These are phyloP conservation scores for Antheraea pernyi DNA, from an alignment of 1,140 invertebrate species.

Conservation along the genomic window DNA sequence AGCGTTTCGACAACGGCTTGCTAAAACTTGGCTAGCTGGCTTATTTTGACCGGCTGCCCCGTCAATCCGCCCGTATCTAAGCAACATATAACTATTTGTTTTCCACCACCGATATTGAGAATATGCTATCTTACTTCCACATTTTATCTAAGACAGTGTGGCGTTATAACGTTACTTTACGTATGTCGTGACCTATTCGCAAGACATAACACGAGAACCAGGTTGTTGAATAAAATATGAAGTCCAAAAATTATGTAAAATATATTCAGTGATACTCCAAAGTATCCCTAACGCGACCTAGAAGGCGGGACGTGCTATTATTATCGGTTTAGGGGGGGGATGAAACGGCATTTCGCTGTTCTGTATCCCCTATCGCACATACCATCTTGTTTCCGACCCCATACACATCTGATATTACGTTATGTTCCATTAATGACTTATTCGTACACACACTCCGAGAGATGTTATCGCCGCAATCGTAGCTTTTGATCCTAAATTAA, in stretches of 20 bases:
- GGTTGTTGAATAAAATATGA: no score
- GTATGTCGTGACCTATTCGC: no score
- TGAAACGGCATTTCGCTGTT: not conserved
- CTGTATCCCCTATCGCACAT: constrained; percentile 34
- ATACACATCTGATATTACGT: constrained; percentile 41
- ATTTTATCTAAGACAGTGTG: no score
- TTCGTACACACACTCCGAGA: constrained; percentile 23
- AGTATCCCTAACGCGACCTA: not conserved
- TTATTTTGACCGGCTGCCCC: no score
- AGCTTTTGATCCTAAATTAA: constrained; percentile 19
- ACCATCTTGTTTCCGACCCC: constrained; percentile 53
- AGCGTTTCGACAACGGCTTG: no score
- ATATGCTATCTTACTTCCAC: no score
- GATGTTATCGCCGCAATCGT: constrained; percentile 16
- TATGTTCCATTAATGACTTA: constrained; percentile 67
- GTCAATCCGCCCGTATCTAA: no score
- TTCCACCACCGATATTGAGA: no score
- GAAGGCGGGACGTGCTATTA: not conserved
- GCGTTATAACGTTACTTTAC: no score
- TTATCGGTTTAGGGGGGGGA: not conserved
- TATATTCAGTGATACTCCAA: not conserved
- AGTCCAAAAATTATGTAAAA: not conserved
- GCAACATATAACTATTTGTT: no score
- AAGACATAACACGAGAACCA: no score
- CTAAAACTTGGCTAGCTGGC: no score